Conservation (phyloP, 2,888 invertebrate species). For the Rhingia campestris region DNA sequence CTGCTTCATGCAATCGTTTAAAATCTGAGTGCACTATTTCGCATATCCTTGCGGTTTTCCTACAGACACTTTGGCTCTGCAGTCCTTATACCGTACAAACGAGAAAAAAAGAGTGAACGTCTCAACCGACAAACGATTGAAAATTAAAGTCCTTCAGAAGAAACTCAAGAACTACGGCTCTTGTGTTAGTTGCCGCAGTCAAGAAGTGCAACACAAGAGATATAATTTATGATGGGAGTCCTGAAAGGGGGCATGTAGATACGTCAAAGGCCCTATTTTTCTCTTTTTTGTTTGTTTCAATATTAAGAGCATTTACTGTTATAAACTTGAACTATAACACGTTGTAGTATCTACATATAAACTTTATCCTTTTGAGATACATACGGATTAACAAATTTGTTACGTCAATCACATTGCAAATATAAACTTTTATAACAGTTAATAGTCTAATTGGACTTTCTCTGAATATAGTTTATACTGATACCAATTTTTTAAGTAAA, state of each 20-base stretch:
- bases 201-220: conserved; percentile 59
- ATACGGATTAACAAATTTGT: not conserved
- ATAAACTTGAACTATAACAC: conserved; percentile 7
- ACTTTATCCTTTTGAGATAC: not conserved
- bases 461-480: too few species aligned
- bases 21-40: conserved; percentile 31
- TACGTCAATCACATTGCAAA: not conserved
- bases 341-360: not conserved
- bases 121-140: conserved; percentile 75
- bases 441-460: too few species aligned
- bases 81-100: conserved; percentile 33
- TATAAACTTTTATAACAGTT: conserved; percentile 5
- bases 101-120: conserved; percentile 48
- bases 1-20: conserved; percentile 11
- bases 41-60: conserved; percentile 38
- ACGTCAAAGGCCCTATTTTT: conserved; percentile 20
- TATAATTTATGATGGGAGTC: conserved; percentile 49
- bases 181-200: conserved; percentile 65
- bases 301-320: conserved; percentile 8
- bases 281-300: conserved; percentile 10
- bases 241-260: conserved; percentile 5
- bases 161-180: conserved; percentile 62
- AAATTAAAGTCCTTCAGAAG: conserved; percentile 75
- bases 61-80: conserved; percentile 55
- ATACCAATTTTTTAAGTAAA: too few species aligned